Evolutionary conservation across 2,888 invertebrate species (phyloP), one percentile per base, ranked within the genome.

Genomic region (Napeogenes inachia): DNA sequence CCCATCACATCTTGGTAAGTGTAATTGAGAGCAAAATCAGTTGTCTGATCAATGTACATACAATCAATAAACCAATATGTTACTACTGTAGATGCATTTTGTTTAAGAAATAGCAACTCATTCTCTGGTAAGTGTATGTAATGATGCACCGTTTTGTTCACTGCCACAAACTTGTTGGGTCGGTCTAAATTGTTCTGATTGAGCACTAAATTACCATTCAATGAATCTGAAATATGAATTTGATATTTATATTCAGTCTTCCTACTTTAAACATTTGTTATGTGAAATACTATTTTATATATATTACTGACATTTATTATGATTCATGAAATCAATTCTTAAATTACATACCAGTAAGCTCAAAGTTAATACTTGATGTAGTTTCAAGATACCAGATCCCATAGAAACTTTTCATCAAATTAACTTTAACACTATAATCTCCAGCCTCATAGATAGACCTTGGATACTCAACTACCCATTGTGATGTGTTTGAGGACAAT

Each of bases 61-160:
- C 96, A 96, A 80, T 96, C 95, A 65, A 95, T 91, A 75, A 95
- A 96, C 96, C 96, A 96, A 79, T 93, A 95, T 0, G 94, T 94
- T 35, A 92, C 80, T 13, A 95, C 84, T 5, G 79, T 76, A 2
- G 89, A 91, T 0, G 91, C 78, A 67, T 90, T 91, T 10, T 74
- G 68, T 61, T 78, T 75, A 32, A 96, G 78, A 78, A 91, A 95
- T 58, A 91, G 81, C 45, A 87, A 73, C 79, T 96, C 96, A 21
- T 92, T 89, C 33, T 91, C 80, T 3, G 91, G 91, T 13, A 96
- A 75, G 50, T 82, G 76, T 50, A 96, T 85, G 56, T 82, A 83
- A 71, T 94, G 94, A 56, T 82, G 82, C 0, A 94, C 92, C 32
- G 91, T 80, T 64, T 88, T 82, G 60, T 91, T 87, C 12, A 93